Evolutionary conservation across 92 coral and sea anemone genomes (phyloP), one percentile per base, ranked within the genome.

Genomic region (Porites rus): DNA sequence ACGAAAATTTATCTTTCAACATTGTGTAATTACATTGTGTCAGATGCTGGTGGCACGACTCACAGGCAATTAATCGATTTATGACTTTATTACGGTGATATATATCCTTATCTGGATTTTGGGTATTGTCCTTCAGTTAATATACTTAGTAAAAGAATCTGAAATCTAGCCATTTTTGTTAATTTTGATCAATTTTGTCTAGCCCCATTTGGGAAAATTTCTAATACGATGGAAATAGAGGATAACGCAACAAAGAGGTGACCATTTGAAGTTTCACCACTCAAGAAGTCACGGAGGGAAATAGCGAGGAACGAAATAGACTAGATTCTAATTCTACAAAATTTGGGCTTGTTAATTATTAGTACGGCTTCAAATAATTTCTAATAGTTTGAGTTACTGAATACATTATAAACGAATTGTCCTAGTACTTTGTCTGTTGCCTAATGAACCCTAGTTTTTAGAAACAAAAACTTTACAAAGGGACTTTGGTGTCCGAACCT

Each of bases 61-160:
- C 14, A 65, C 70, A 65, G 70, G 25, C 70, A 65, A 38, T 31
- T 3, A 3, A 65, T 65, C 70, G 7, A 65, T 65, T 65, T 16
- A 65, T 17, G 70, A 65, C 70, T 17, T 65, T 65, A 65, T 14
- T 65, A 65, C 70, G 70, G 24, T 65, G 0, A 24, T 24, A 24
- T 24, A 24, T 65, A 18, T 65, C 3, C 70, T 65, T 14, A 65
- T 65, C 25, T 65, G 70, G 70, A 65, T 19, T 65, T 65, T 65
- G 70, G n/a, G 70, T 65, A 65, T 65, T 65, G 70, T 25, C 70
- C 70, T 65, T 65, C 70, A 65, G 70, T 65, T 65, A 65, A 19
- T 65, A 65, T 65, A 65, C 70, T 1, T 65, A 14, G 70, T 65
- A 65, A 65, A 65, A 19, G 70, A 65, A 16, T 31, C 14, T 65